Evolutionary conservation across 1,140 invertebrate species (phyloP), one percentile per base, ranked within the genome.

Genomic region (Papilio polyxenes): DNA sequence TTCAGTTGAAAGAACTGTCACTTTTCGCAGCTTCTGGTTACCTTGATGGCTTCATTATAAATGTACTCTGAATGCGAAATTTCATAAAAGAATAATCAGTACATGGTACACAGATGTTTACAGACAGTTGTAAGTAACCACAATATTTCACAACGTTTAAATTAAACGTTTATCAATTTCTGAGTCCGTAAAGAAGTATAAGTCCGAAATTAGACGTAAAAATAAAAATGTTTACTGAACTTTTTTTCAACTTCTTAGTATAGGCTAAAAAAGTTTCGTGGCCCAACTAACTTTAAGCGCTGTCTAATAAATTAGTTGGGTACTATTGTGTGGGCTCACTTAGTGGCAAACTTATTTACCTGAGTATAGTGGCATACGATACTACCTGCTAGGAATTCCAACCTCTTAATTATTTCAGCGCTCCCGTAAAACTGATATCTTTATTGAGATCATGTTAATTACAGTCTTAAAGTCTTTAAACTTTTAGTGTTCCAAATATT

Each of bases 331-430:
- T 88, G 89, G 89, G 87, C 87, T 90, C 87, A 89, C 87, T 92
- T 89, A 87, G 83, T 88, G 86, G 88, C 86, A 89, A 87, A 90
- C 88, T 91, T 92, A 92, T 91, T 91, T 90, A 92, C 89, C 89
- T 90, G 88, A 89, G 82, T 86, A 85, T 85, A 85, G 81, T 85
- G 82, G 78, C 80, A 69, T 69, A 69, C 78, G 78, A 80, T 80
- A 62, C 62, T 87, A 87, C 86, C 86, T 87, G 85, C 80, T 83
- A 84, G 82, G 85, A 88, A 90, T 89, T 87, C 84, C 85, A 80
- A 80, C 59, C 78, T 80, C 49, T 69, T 79, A 31, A 79, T 62
- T 79, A 56, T 59, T 62, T 17, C 53, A 40, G 3, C 23, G 56
- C 76, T 59, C 76, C 56, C 10, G 37, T 37, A 79, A 40, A 59